A percentile compares a stretch with the other conserved stretches of the same genome.
These are phyloP conservation scores for Eunapius fragilis DNA, from an alignment of 37 sponge, comb jelly and placozoan genomes.

Conservation along the genomic window DNA sequence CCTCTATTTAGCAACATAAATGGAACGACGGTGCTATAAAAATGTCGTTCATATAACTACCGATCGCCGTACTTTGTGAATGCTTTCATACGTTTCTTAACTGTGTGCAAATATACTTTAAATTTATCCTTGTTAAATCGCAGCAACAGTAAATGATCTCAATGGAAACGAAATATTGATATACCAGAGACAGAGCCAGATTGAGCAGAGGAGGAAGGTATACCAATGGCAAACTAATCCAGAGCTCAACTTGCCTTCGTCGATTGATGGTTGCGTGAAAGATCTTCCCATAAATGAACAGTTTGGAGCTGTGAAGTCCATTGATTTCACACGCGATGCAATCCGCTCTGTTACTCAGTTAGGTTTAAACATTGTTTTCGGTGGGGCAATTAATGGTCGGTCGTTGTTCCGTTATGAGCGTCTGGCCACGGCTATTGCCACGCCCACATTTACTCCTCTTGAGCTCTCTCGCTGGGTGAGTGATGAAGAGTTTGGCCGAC, in stretches of 20 bases:
- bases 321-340: background rate
- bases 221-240: background rate
- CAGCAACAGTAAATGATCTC: background rate
- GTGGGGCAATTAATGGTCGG: background rate
- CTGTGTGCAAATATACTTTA: too few species aligned
- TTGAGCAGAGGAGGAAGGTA: background rate
- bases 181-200: background rate
- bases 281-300: background rate
- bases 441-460: background rate
- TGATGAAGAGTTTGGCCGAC: constrained; percentile 72
- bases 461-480: constrained; percentile 42
- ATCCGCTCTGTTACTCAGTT: background rate
- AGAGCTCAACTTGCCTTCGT: background rate
- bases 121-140: too few species aligned
- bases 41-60: too few species aligned
- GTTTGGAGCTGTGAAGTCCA: background rate
- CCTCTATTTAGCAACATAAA: too few species aligned
- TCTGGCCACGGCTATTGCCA: background rate
- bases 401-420: background rate
- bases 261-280: background rate
- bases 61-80: too few species aligned
- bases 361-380: background rate
- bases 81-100: too few species aligned
- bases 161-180: background rate
- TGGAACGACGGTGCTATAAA: too few species aligned